Conservation (phyloP, 2,888 invertebrate genomes). For the Drosophila mimetica region DNA sequence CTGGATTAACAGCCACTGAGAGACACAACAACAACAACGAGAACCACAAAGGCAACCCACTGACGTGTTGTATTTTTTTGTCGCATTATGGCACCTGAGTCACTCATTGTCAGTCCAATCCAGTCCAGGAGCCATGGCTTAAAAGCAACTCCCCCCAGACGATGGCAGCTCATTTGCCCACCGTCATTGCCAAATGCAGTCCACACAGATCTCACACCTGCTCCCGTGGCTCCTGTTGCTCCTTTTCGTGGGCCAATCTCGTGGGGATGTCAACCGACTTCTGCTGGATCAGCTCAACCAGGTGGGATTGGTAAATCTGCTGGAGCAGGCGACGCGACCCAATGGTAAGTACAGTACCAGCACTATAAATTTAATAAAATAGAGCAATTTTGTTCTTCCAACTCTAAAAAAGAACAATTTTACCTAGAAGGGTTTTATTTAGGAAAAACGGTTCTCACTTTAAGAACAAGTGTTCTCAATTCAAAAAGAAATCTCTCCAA, state of each 20-base stretch:
- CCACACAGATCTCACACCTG: slow-evolving; percentile 3
- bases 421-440: too few species aligned
- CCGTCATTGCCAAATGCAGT: slow-evolving; percentile 16
- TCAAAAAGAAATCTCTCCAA: too few species aligned
- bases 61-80: slow-evolving; percentile 14
- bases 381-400: too few species aligned
- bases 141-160: slow-evolving; percentile 33
- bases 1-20: too few species aligned
- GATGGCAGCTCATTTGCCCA: slow-evolving; percentile 32
- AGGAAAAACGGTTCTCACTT: too few species aligned
- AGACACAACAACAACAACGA: not conserved
- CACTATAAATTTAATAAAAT: too few species aligned
- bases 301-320: slow-evolving; percentile 57
- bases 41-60: slow-evolving; percentile 10
- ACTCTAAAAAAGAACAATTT: too few species aligned
- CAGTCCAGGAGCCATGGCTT: slow-evolving; percentile 37
- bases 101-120: slow-evolving; percentile 17
- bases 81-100: slow-evolving; percentile 34
- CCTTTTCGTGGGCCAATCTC: not conserved
- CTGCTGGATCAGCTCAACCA: slow-evolving; percentile 55
- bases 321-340: slow-evolving; percentile 52
- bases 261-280: slow-evolving; percentile 18
- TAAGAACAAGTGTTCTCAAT: too few species aligned
- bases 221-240: not conserved
- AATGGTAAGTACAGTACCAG: too few species aligned